phyloP scores from a whole-genome alignment of 53 echinoderm and acorn worm species.

The Paracentrotus lividus region DNA sequence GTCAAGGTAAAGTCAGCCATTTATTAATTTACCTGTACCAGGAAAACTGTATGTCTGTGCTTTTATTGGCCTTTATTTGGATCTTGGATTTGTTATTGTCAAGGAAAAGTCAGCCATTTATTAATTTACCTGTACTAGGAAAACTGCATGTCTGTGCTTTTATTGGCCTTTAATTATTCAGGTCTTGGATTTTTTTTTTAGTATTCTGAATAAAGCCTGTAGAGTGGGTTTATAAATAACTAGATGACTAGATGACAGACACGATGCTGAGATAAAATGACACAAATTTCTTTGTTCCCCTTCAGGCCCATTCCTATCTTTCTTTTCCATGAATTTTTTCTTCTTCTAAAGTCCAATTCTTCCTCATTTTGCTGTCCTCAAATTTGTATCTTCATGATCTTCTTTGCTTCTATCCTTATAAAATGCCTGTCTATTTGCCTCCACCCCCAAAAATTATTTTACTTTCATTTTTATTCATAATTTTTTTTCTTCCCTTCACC shows the following conservation, averaged over 20 bases:
- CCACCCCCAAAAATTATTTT: not conserved
- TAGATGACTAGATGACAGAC: not conserved
- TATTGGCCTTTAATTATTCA: too few species aligned
- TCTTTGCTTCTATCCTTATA: not conserved
- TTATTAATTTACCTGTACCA: too few species aligned
- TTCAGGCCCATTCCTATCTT: not conserved
- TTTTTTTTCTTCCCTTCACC: not conserved
- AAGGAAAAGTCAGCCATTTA: too few species aligned
- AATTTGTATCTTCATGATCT: not conserved
- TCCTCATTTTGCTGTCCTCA: too few species aligned
- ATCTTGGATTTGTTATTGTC: too few species aligned
- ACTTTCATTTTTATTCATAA: not conserved
- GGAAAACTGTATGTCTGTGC: too few species aligned
- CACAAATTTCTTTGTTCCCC: not conserved
- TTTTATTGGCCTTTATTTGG: too few species aligned
- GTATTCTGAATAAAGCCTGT: too few species aligned
- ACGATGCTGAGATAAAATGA: not conserved
- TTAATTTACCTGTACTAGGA: too few species aligned
- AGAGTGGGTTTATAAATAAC: not conserved
- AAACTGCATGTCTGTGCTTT: too few species aligned
- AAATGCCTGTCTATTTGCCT: not conserved
- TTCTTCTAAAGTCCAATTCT: not conserved
- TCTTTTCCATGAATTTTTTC: not conserved
- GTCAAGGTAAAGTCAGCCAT: too few species aligned
- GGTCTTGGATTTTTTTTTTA: too few species aligned